A percentile compares a stretch with the other conserved stretches of the same genome.
Conservation (phyloP, 2,888 invertebrate species). For the Nasonovia ribisnigri region DNA sequence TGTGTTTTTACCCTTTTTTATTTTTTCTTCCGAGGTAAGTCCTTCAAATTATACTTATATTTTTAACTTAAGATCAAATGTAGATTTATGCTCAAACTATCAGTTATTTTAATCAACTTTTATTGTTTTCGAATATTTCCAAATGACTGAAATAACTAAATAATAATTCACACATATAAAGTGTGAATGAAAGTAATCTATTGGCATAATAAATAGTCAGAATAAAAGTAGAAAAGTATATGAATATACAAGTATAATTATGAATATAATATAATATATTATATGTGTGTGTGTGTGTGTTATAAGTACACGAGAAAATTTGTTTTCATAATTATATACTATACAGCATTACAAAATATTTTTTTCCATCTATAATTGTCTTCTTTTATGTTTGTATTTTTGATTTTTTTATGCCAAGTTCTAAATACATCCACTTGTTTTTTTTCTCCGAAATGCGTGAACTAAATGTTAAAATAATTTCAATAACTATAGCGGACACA, state of each 20-base stretch:
- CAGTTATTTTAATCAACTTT: not conserved
- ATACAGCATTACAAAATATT: not conserved
- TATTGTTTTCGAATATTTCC: not conserved
- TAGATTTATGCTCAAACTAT: not conserved
- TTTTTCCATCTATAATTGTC: not conserved
- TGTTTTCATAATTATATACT: conserved; percentile 14
- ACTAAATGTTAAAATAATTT: not conserved
- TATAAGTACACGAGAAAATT: not conserved
- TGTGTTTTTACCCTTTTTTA: not conserved
- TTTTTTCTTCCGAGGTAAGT: not conserved
- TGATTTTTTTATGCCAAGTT: not conserved
- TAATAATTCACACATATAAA: not conserved
- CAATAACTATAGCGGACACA: not conserved
- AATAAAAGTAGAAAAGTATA: not conserved
- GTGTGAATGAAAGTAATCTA: not conserved
- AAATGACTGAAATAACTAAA: not conserved
- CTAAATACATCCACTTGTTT: not conserved
- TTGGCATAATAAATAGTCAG: not conserved
- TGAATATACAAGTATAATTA: not conserved
- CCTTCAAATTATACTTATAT: not conserved
- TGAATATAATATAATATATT: too few species aligned
- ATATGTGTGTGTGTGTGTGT: not conserved
- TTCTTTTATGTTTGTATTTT: not conserved
- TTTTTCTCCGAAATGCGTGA: not conserved
- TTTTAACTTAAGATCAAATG: not conserved